A percentile compares a stretch with the other conserved stretches of the same genome.
These are phyloP conservation scores for Drosophila affinis DNA, from an alignment of 2,888 invertebrate genomes.

Conservation along the genomic window DNA sequence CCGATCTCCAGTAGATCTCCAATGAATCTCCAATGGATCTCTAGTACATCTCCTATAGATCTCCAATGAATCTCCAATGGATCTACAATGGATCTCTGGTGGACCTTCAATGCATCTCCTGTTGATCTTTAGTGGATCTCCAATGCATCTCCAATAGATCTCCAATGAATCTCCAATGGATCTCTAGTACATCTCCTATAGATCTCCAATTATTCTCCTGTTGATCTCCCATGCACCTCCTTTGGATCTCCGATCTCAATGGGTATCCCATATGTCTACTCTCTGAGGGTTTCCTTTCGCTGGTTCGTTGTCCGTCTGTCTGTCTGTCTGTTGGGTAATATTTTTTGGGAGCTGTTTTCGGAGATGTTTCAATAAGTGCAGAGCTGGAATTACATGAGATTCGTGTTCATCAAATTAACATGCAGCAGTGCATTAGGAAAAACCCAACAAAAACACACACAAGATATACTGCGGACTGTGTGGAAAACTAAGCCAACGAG, in stretches of 20 bases:
- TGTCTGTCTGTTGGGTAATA: not conserved
- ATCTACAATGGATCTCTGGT: too few species aligned
- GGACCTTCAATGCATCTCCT: too few species aligned
- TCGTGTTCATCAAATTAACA: conserved; percentile 72
- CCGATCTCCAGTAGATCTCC: too few species aligned
- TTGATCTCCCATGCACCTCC: too few species aligned
- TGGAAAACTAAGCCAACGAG: conserved; percentile 66
- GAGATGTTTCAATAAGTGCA: conserved; percentile 32
- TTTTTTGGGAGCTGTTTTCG: conserved; percentile 24
- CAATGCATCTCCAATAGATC: too few species aligned
- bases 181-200: too few species aligned
- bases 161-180: too few species aligned
- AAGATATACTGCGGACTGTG: conserved; percentile 8
- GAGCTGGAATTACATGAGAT: conserved; percentile 34
- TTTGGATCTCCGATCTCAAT: not conserved
- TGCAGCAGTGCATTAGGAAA: conserved; percentile 28
- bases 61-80: too few species aligned
- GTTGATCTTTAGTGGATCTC: too few species aligned
- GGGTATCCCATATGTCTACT: not conserved
- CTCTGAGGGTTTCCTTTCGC: not conserved
- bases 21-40: too few species aligned
- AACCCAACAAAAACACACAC: conserved; percentile 19
- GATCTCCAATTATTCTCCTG: too few species aligned
- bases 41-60: too few species aligned
- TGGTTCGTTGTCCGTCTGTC: not conserved